Evolutionary conservation across 2,797 vertebrate species (phyloP).

Genomic region (Halcyon smyrnensis): DNA sequence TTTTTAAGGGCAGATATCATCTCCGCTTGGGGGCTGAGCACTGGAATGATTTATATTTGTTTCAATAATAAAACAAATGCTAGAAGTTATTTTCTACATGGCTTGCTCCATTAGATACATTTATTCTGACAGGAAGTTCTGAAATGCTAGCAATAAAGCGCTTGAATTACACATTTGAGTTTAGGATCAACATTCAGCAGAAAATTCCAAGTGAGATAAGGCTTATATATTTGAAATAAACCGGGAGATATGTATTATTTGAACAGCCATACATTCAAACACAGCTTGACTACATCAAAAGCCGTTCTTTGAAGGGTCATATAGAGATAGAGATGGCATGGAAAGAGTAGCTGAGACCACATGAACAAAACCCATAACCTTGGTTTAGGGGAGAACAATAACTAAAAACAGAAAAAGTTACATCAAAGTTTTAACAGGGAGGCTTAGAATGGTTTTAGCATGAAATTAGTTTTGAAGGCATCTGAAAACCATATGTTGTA

Average conservation of each 20-base stretch:
- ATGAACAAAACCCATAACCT: not conserved
- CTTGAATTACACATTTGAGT: slow-evolving; percentile 23
- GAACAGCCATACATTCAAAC: not conserved
- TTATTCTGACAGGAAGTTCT: slow-evolving; percentile 56
- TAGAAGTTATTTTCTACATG: slow-evolving; percentile 72
- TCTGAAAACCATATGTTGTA: not conserved
- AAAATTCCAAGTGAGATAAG: slow-evolving; percentile 19
- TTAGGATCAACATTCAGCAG: slow-evolving; percentile 29
- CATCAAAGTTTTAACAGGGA: not conserved
- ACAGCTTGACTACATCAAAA: not conserved
- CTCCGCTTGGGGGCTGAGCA: slow-evolving; percentile 62
- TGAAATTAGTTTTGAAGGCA: not conserved
- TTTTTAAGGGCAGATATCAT: slow-evolving; percentile 76
- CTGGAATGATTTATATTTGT: slow-evolving; percentile 58
- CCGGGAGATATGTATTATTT: slow-evolving; percentile 20
- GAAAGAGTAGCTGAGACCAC: not conserved
- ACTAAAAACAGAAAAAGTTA: not conserved
- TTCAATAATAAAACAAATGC: slow-evolving; percentile 48
- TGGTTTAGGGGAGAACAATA: not conserved
- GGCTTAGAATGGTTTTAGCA: not conserved
- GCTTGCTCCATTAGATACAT: slow-evolving; percentile 63
- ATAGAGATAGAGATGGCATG: not conserved
- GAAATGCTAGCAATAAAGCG: slow-evolving; percentile 39
- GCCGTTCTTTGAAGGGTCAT: not conserved
- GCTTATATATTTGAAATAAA: not conserved